Conservation (phyloP, 2,797 vertebrate species). For the Sebastes baramenuke region DNA sequence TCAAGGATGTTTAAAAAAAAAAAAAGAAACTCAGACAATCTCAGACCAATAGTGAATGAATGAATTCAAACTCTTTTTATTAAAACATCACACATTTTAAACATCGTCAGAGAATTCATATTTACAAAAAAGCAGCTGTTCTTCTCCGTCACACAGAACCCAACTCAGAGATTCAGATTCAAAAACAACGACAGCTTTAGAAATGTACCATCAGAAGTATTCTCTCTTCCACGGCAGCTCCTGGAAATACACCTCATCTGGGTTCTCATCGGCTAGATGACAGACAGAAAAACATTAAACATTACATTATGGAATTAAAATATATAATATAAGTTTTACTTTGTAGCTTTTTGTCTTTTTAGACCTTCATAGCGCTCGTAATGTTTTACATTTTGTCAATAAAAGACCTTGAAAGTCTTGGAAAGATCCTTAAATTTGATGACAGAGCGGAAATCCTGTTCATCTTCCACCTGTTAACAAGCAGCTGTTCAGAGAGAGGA, state of each 20-base stretch:
- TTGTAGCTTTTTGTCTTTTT: neutral
- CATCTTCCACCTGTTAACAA: neutral
- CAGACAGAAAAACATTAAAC: neutral
- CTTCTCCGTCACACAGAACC: neutral
- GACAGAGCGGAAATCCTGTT: too few relatives aligned
- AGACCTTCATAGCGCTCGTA: fast-evolving
- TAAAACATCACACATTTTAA: constrained; percentile 66
- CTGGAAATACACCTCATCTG: constrained; percentile 78
- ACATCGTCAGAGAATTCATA: constrained; percentile 46
- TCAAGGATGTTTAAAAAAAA: neutral
- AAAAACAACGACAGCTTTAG: constrained; percentile 13
- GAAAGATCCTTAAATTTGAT: neutral
- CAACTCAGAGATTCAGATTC: neutral
- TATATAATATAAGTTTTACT: neutral
- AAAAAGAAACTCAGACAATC: neutral
- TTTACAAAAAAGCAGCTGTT: constrained; percentile 53
- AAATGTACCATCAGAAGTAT: constrained; percentile 72
- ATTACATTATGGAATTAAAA: neutral
- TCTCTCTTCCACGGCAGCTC: constrained; percentile 84
- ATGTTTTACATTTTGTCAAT: neutral
- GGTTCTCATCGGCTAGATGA: constrained; percentile 74
- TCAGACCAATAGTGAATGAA: constrained; percentile 20
- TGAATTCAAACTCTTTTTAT: constrained; percentile 74
- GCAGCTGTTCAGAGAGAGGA: neutral
- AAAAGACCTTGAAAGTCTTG: neutral